Evolutionary conservation across 2,888 invertebrate genomes (phyloP).

Genomic region (Cephus rjabovi): DNA sequence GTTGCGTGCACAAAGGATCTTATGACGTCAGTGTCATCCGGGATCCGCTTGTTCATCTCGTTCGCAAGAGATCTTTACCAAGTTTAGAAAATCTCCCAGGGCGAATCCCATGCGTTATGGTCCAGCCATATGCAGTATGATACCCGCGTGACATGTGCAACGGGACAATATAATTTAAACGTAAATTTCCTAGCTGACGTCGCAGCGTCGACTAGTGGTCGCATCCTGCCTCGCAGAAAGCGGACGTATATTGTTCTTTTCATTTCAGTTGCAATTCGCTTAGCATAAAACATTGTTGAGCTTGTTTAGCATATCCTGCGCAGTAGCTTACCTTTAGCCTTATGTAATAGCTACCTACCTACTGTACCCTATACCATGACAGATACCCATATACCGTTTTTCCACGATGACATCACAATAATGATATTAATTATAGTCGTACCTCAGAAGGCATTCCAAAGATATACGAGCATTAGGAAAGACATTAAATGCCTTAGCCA

Average conservation of each 20-base stretch:
- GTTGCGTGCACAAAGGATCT: background rate
- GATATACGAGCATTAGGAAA: background rate
- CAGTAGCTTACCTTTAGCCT: constrained; percentile 31
- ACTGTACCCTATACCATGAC: constrained; percentile 24
- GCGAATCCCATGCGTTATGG: background rate
- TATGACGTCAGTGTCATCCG: background rate
- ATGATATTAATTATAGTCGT: constrained; percentile 43
- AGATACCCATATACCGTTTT: constrained; percentile 22
- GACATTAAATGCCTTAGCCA: background rate
- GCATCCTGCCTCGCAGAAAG: constrained; percentile 6
- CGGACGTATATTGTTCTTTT: constrained; percentile 5
- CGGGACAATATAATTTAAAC: constrained; percentile 3
- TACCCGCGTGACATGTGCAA: background rate
- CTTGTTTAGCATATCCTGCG: constrained; percentile 2
- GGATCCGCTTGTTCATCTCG: background rate
- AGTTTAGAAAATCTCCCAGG: background rate
- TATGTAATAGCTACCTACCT: constrained; percentile 34
- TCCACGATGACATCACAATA: constrained; percentile 42
- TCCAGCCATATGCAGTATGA: background rate
- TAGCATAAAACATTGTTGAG: constrained; percentile 7
- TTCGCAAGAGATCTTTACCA: background rate
- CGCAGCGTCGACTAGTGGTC: background rate
- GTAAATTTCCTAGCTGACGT: background rate
- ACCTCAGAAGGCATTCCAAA: background rate
- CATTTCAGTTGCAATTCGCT: constrained; percentile 2